A percentile compares a stretch with the other conserved stretches of the same genome.
phyloP scores from a whole-genome alignment of 1,140 invertebrate species.

The Philotrypesis tridentata region DNA sequence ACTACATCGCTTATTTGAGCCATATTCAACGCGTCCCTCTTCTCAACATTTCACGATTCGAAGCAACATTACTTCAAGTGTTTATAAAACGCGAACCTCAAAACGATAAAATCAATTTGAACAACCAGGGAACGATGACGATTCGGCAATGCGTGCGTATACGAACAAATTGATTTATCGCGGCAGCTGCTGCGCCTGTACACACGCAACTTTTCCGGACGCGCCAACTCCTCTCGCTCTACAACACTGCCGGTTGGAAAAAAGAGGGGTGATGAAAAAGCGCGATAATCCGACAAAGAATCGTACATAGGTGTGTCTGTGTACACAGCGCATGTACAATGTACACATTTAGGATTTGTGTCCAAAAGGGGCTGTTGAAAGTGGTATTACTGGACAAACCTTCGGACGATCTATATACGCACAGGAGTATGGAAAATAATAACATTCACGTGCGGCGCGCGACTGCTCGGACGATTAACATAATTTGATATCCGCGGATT shows the following conservation, averaged over 20 bases:
- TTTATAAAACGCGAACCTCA: too few species aligned
- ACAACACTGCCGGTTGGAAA: not conserved
- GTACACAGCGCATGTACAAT: too few species aligned
- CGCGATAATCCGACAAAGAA: conserved; percentile 20
- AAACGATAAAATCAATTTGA: too few species aligned
- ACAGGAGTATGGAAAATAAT: conserved; percentile 49
- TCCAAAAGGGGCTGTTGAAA: not conserved
- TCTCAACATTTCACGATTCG: too few species aligned
- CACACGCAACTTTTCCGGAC: too few species aligned
- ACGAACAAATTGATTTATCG: conserved; percentile 42
- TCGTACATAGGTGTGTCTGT: not conserved
- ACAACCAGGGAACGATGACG: too few species aligned
- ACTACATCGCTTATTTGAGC: too few species aligned
- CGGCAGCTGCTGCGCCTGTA: not conserved
- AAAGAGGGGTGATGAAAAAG: conserved; percentile 37
- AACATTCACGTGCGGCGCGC: conserved; percentile 46
- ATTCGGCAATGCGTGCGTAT: too few species aligned
- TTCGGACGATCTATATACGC: conserved; percentile 17
- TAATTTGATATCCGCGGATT: conserved; percentile 60
- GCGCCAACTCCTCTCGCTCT: not conserved
- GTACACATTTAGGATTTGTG: too few species aligned
- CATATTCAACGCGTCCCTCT: too few species aligned
- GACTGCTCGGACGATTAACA: conserved; percentile 54
- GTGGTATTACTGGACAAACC: conserved; percentile 50
- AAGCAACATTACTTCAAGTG: too few species aligned